phyloP scores from a whole-genome alignment of 2,888 invertebrate genomes.

The Sarcophaga variegata region DNA sequence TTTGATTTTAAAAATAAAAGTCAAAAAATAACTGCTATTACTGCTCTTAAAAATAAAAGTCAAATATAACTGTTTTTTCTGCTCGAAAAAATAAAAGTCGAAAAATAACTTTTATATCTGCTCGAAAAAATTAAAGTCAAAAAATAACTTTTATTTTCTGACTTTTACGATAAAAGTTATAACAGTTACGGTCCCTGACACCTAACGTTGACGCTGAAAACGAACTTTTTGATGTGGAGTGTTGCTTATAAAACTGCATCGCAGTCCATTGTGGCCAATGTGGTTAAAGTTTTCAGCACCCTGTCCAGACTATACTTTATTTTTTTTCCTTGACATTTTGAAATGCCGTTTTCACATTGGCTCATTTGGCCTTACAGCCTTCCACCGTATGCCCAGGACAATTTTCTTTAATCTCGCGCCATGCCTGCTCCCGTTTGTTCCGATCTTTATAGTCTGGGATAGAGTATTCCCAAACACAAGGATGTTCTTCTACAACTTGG shows the following conservation, averaged over 20 bases:
- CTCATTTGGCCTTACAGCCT: conserved; percentile 41
- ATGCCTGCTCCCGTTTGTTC: conserved; percentile 42
- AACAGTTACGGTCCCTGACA: no score
- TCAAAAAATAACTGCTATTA: no score
- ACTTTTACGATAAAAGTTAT: no score
- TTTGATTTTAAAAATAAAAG: no score
- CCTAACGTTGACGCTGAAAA: not conserved
- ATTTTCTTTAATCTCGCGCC: conserved; percentile 20
- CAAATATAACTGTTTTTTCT: no score
- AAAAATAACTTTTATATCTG: no score
- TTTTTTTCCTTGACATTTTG: conserved; percentile 37
- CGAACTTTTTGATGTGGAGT: conserved; percentile 3
- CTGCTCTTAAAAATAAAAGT: no score
- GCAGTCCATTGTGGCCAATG: conserved; percentile 17
- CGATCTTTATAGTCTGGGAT: conserved; percentile 27
- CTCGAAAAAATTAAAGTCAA: no score
- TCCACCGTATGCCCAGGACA: conserved; percentile 27
- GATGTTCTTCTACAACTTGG: conserved; percentile 13
- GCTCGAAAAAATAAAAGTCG: no score
- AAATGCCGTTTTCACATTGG: conserved; percentile 42
- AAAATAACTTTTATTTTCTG: no score
- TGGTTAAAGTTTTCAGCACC: conserved; percentile 21
- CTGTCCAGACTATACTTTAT: conserved; percentile 32
- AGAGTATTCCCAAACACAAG: conserved; percentile 46
- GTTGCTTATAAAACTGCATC: not conserved